Evolutionary conservation across 2,113 vertebrate genomes (phyloP).

Genomic region (Zingel zingel): DNA sequence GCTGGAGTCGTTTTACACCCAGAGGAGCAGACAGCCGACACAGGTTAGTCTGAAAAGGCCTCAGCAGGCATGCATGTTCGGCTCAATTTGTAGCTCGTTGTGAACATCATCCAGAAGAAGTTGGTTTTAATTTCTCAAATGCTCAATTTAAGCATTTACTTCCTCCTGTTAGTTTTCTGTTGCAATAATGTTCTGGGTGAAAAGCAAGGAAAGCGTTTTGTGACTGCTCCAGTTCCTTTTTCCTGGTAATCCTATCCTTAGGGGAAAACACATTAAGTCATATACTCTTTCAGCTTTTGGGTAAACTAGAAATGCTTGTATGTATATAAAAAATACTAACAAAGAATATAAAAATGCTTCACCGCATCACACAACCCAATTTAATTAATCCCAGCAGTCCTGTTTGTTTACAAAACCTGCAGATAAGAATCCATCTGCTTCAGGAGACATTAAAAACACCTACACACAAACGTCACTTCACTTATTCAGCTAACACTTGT

Average conservation of each 20-base stretch:
- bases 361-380: neutral
- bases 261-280: conserved; percentile 11
- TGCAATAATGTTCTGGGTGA: neutral
- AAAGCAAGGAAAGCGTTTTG: neutral
- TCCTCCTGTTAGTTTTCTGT: neutral
- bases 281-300: neutral
- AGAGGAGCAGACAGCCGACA: conserved; percentile 72
- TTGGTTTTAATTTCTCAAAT: neutral
- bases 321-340: neutral
- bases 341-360: neutral
- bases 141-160: neutral
- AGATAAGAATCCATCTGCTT: neutral
- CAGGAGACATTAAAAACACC: neutral
- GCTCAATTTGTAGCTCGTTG: neutral
- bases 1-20: conserved; percentile 88
- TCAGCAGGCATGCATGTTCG: neutral
- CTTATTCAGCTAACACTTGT: neutral
- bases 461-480: neutral
- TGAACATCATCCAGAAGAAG: neutral
- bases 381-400: neutral
- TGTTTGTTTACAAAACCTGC: conserved; percentile 5
- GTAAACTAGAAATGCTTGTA: neutral
- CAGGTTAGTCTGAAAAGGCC: conserved; percentile 76
- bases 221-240: conserved; percentile 16
- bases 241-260: conserved; percentile 9